These are phyloP conservation scores for Tachysurus fulvidraco DNA, from an alignment of 2,113 vertebrate genomes.

Conservation along the genomic window DNA sequence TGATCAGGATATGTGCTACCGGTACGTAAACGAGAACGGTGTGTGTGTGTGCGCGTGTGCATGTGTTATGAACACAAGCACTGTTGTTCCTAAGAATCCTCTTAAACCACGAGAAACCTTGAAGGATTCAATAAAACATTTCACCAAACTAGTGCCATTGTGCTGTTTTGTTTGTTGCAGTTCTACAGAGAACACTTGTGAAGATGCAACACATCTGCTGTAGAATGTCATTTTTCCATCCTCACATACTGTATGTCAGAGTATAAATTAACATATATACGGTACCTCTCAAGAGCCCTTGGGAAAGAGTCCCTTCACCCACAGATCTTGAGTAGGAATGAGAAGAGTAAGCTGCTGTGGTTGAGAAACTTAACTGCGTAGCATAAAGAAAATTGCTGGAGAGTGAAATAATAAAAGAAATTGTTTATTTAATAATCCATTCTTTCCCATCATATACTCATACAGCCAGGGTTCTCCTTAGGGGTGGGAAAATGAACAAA, in stretches of 20 bases:
- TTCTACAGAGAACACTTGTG: background rate
- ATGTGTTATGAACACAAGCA: constrained; percentile 34
- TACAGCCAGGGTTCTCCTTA: background rate
- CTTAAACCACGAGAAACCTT: constrained; percentile 54
- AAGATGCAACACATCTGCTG: background rate
- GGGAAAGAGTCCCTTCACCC: background rate
- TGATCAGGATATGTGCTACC: constrained; percentile 19
- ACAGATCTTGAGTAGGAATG: background rate
- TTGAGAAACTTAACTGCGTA: background rate
- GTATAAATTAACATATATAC: background rate
- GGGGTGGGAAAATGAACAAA: background rate
- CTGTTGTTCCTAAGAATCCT: constrained; percentile 53
- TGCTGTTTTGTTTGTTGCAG: constrained; percentile 1
- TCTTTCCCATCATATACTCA: background rate
- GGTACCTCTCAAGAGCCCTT: background rate
- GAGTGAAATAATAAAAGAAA: background rate
- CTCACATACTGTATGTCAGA: background rate
- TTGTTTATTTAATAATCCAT: constrained; percentile 6
- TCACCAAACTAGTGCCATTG: constrained; percentile 43
- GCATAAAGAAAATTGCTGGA: background rate
- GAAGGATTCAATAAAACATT: constrained; percentile 65
- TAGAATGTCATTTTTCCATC: background rate
- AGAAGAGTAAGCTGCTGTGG: background rate
- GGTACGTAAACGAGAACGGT: constrained; percentile 23
- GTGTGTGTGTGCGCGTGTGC: constrained; percentile 23